Conservation (phyloP, 2,888 invertebrate genomes). For the Andrena minutula region DNA sequence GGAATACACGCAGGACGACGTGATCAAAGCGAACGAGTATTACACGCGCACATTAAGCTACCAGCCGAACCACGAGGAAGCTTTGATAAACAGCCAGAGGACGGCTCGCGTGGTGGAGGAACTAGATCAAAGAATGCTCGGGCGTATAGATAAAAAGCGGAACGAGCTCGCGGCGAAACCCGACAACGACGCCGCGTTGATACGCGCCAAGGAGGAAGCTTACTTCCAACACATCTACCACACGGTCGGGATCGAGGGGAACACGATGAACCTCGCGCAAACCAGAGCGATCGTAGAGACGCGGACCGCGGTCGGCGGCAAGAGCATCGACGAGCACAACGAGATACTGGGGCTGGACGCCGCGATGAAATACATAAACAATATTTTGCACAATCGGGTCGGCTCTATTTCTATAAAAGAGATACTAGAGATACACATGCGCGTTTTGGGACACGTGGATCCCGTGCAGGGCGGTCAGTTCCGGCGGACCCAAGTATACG, state of each 20-base stretch:
- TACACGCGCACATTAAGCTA: slow-evolving; percentile 94
- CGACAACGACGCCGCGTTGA: slow-evolving; percentile 91
- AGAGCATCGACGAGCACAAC: slow-evolving; percentile 98
- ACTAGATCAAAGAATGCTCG: slow-evolving; percentile 91
- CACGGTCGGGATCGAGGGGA: slow-evolving; percentile 98
- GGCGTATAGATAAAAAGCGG: slow-evolving; percentile 93
- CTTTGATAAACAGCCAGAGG: slow-evolving; percentile 92
- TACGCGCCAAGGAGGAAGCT: slow-evolving; percentile 96
- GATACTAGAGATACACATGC: slow-evolving; percentile 95
- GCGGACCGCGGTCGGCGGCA: slow-evolving; percentile 93
- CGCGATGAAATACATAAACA: slow-evolving; percentile 96
- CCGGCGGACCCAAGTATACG: slow-evolving; percentile 95
- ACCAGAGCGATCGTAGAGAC: slow-evolving; percentile 97
- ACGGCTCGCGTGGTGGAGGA: slow-evolving; percentile 96
- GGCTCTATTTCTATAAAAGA: slow-evolving; percentile 93
- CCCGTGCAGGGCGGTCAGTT: slow-evolving; percentile 96
- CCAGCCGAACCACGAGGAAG: slow-evolving; percentile 93
- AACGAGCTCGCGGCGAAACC: slow-evolving; percentile 93
- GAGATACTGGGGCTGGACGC: slow-evolving; percentile 97
- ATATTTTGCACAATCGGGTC: slow-evolving; percentile 92
- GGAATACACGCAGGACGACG: slow-evolving; percentile 93
- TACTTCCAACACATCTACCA: slow-evolving; percentile 99
- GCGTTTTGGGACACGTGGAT: slow-evolving; percentile 97
- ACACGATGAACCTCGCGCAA: slow-evolving; percentile 97
- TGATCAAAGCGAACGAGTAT: slow-evolving; percentile 95